Conservation (phyloP, 2,888 invertebrate genomes). For the Pyrrhosoma nymphula region DNA sequence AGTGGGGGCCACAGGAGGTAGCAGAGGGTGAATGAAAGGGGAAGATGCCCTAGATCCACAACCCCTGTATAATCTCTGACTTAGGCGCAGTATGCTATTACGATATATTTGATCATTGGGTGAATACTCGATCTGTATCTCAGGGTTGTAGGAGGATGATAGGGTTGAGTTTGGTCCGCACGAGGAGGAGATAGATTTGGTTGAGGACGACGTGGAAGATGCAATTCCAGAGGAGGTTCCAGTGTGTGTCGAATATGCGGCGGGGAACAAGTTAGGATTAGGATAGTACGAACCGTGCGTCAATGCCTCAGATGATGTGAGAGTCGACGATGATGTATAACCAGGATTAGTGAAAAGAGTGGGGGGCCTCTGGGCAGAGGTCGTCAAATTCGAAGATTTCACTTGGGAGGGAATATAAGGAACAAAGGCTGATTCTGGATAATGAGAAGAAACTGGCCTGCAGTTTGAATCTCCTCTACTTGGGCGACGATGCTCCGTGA, state of each 20-base stretch:
- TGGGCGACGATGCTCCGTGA: background rate
- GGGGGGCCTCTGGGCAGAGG: background rate
- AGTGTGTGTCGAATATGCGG: conserved; percentile 8
- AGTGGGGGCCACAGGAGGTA: conserved; percentile 38
- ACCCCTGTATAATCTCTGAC: conserved; percentile 48
- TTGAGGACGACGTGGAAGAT: conserved; percentile 33
- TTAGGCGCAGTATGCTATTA: conserved; percentile 43
- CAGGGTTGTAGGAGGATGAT: conserved; percentile 50
- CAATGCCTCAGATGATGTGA: conserved; percentile 44
- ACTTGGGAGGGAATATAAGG: conserved; percentile 50
- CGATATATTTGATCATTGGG: conserved; percentile 39
- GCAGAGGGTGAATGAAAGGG: conserved; percentile 37
- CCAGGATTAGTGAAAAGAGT: conserved; percentile 17
- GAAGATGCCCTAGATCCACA: conserved; percentile 44
- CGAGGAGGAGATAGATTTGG: conserved; percentile 31
- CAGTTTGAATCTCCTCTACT: conserved; percentile 17
- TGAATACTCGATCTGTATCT: conserved; percentile 51
- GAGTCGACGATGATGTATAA: conserved; percentile 51
- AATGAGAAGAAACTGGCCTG: conserved; percentile 50
- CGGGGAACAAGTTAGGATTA: conserved; percentile 32
- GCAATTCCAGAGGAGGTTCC: conserved; percentile 52
- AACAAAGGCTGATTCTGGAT: conserved; percentile 51
- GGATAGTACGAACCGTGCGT: conserved; percentile 57
- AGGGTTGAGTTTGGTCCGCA: conserved; percentile 53
- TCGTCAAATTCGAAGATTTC: background rate